Evolutionary conservation across 2,888 invertebrate genomes (phyloP), one percentile per base, ranked within the genome.

Genomic region (Heterodera filipjevi): DNA sequence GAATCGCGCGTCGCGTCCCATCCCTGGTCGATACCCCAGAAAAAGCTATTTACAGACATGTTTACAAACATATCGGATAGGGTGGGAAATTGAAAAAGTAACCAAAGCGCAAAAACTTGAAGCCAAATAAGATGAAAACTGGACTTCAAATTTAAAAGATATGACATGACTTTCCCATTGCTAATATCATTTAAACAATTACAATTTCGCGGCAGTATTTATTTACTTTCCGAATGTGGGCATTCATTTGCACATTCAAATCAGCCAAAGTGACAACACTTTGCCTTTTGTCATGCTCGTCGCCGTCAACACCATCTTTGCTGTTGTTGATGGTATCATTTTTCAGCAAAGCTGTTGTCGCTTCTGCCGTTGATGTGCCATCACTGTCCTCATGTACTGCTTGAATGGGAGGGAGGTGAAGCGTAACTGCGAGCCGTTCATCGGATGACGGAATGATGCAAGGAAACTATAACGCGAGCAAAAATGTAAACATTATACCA

Each of bases 381-480:
- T n/a, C 14, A 35, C 33, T 35, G 64, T 75, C 64, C 22, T 64
- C 46, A 30, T 53, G 59, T 32, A 74, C 35, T 30, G 35, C 27
- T 66, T 64, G 66, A 35, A 75, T 75, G 32, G 44, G 64, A 22
- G 75, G 64, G 8, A 75, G 22, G 19, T 64, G 53, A 33, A 75
- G 75, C 30, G 46, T 30, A 32, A 64, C 27, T 44, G 75, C 66
- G n/a, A 64, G 59, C 10, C 49, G 75, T 22, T 68, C 75, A 39
- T 64, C 39, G 44, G 75, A 19, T 8, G 35, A 30, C 44, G 53
- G 22, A 75, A 35, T 53, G 59, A 75, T 68, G 44, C 8, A 64
- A 0, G 75, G 75, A 75, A 75, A 75, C 75, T 75, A 27, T 19
- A 64, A 64, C n/a, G n/a, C n/a, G n/a, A n/a, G n/a, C n/a, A n/a